Base-by-base conservation (phyloP, 2,888 invertebrate species). In the Drosophila sordidula region DNA sequence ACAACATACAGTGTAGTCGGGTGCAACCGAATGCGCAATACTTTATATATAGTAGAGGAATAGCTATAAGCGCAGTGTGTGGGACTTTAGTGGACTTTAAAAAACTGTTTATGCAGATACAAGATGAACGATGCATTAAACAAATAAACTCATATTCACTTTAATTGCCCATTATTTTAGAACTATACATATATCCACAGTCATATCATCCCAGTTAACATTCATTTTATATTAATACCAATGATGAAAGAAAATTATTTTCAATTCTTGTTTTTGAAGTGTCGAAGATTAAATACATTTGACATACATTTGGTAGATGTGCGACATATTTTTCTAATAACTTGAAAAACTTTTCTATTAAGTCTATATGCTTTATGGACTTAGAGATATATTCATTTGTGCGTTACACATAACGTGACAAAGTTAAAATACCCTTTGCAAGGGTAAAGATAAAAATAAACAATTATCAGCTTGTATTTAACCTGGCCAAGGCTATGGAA, bases 161-260 rank as follows among this genome's bases (percentile, higher is more conserved):
- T 32, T 85, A 80, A 83, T 82, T 82, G 86, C 45, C 42, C 39
- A 52, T 34, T 22, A 41, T 18, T 34, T 25, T 65, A 45, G 49
- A 36, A 26, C 32, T 3, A 14, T 12, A 12, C 8, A 45, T n/a
- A 11, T 29, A 61, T 8, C 14, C 6, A 8, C 6, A 18, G 14
- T 1, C 39, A 44, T 32, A 26, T 55, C 14, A 18, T 18, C 32
- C 36, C 46, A 16, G 54, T 32, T 41, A 39, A 11, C 52, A 51
- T 58, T 78, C 80, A 86, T 86, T 78, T 74, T 51, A 59, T 87
- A 87, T 83, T 87, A 80, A 83, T 80, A 69, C 78, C 76, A 47
- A 69, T 45, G 32, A 26, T 50, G 41, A 44, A 57, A 67, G 54
- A 46, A 34, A 65, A 59, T 67, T 59, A 18, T 54, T 42, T 38